Conservation (phyloP, 1,140 invertebrate genomes). For the Apis mellifera region Amel_HAv3.1 CM009933.2:4783501-4784000, state of each 20-base stretch:
- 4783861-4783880: slow-evolving; percentile 76
- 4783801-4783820: slow-evolving; percentile 77
- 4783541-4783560: no score
- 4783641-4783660: no score
- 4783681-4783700: no score
- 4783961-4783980: slow-evolving; percentile 49
- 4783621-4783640: no score
- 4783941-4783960: slow-evolving; percentile 57
- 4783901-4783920: slow-evolving; percentile 75
- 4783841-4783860: slow-evolving; percentile 68
- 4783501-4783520: no score
- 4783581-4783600: no score
- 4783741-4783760: slow-evolving; percentile 36
- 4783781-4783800: slow-evolving; percentile 68
- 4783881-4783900: slow-evolving; percentile 74
- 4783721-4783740: not conserved
- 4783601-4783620: no score
- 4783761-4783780: slow-evolving; percentile 41
- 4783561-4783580: no score
- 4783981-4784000: slow-evolving; percentile 5
- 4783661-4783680: no score
- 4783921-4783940: slow-evolving; percentile 38
- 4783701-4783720: no score
- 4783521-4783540: no score
- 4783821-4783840: slow-evolving; percentile 77